phyloP scores from a whole-genome alignment of 1,140 invertebrate species.

The Anoplolepis gracilipes region DNA sequence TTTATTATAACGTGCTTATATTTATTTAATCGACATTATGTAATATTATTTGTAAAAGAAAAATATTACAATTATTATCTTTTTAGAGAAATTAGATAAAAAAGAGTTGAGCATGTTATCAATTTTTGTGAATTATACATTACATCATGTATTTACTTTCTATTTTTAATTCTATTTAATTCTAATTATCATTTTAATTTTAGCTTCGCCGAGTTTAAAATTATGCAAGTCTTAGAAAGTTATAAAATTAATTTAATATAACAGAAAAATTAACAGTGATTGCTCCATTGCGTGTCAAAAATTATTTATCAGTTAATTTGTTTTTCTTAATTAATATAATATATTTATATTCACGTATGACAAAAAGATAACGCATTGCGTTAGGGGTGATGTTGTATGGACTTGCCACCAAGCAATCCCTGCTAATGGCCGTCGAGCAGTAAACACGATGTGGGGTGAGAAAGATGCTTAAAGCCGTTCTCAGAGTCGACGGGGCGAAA shows the following conservation, averaged over 20 bases:
- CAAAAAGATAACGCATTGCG: not conserved
- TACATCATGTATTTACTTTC: not conserved
- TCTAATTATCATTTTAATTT: not conserved
- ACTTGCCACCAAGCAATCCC: slow-evolving; percentile 29
- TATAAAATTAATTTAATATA: not conserved
- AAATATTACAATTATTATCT: not conserved
- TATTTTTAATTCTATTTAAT: not conserved
- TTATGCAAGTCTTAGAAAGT: not conserved
- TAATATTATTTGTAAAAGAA: not conserved
- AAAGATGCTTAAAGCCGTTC: slow-evolving; percentile 31
- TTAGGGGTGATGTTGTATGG: not conserved
- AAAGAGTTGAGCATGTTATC: not conserved
- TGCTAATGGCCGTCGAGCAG: slow-evolving; percentile 57
- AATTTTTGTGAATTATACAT: not conserved
- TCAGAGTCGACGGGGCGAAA: slow-evolving; percentile 42
- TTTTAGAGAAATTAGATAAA: not conserved
- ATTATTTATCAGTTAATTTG: not conserved
- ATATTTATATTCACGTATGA: not conserved
- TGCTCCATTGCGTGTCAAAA: no score
- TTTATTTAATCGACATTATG: not conserved
- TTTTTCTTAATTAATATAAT: not conserved
- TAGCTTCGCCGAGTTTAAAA: not conserved
- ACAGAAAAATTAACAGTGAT: not conserved
- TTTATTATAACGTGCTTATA: not conserved
- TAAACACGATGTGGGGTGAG: slow-evolving; percentile 29